A percentile compares a stretch with the other conserved stretches of the same genome.
phyloP scores from a whole-genome alignment of 2,113 vertebrate species.

The Phocoena phocoena region DNA sequence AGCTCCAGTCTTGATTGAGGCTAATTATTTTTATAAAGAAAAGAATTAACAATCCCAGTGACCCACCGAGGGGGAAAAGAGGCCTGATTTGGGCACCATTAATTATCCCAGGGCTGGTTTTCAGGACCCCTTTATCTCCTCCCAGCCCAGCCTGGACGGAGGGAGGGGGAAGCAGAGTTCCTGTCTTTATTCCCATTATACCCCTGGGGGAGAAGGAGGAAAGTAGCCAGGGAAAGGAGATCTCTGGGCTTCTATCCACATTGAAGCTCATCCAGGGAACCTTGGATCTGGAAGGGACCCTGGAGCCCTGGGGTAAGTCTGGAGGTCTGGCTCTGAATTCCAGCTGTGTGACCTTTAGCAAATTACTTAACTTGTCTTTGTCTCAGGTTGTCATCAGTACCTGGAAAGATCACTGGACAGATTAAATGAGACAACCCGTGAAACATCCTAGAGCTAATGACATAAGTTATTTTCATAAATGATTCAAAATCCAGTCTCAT shows the following conservation, averaged over 20 bases:
- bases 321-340: neutral
- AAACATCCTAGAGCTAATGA: neutral
- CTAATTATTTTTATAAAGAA: constrained; percentile 86
- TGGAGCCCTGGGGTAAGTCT: neutral
- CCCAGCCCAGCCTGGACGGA: neutral
- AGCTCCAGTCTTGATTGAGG: constrained; percentile 83
- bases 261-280: neutral
- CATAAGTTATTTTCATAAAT: neutral
- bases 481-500: neutral
- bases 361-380: neutral
- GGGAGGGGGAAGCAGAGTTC: neutral
- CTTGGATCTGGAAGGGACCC: neutral
- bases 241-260: neutral
- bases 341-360: neutral
- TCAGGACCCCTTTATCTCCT: constrained; percentile 50
- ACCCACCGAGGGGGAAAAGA: constrained; percentile 40
- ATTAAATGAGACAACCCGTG: neutral
- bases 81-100: constrained; percentile 67
- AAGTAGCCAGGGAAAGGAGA: neutral
- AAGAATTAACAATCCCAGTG: constrained; percentile 81
- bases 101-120: constrained; percentile 65
- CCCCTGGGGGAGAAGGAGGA: neutral
- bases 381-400: neutral
- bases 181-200: no score
- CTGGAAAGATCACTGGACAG: neutral